Evolutionary conservation across 2,113 vertebrate genomes (phyloP).

Genomic region (Nyctibius bracteatus): DNA sequence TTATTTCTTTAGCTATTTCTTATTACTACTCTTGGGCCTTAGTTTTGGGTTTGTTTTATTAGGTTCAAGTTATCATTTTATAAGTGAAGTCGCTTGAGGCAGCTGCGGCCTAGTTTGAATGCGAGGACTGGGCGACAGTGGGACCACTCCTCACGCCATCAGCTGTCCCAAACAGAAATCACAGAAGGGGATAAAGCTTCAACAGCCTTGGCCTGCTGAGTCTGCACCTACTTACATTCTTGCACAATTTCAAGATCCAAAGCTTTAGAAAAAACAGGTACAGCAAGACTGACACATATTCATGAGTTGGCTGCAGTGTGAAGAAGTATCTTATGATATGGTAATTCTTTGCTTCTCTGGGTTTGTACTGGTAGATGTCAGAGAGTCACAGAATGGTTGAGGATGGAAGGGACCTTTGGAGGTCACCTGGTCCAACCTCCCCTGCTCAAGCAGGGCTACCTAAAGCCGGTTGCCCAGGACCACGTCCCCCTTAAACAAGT

Average conservation of each 20-base stretch:
- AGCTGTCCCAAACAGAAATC: background rate
- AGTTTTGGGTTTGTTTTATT: background rate
- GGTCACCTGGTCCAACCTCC: background rate
- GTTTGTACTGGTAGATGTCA: background rate
- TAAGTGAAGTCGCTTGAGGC: rapidly evolving
- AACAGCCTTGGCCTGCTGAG: background rate
- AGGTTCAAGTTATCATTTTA: background rate
- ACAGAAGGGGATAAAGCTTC: background rate
- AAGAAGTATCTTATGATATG: background rate
- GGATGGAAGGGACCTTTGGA: background rate
- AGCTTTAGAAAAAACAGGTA: background rate
- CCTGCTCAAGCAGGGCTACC: background rate
- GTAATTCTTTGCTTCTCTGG: background rate
- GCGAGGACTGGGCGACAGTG: too few relatives aligned
- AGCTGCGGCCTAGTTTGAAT: background rate
- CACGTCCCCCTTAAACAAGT: background rate
- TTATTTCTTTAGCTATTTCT: background rate
- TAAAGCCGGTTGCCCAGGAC: background rate
- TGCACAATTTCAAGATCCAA: background rate
- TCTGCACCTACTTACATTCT: background rate
- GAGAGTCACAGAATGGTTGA: too few relatives aligned
- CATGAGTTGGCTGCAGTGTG: background rate
- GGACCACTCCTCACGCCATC: background rate
- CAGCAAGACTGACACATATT: rapidly evolving
- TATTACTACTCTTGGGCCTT: background rate